Conservation (phyloP, 1,140 invertebrate species). For the Drosophila dunni region DNA sequence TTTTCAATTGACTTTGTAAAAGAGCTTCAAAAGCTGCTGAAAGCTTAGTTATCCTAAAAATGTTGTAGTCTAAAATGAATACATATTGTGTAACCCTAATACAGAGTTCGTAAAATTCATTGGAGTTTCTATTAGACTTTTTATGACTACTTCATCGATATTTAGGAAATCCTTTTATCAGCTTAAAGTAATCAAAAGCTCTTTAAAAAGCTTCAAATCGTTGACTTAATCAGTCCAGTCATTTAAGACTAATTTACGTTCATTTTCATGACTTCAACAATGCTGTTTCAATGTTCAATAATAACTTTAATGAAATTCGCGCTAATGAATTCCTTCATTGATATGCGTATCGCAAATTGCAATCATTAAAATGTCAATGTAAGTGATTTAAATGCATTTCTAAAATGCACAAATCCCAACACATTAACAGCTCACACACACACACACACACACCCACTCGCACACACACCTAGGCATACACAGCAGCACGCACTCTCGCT, state of each 20-base stretch:
- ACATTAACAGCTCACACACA: slow-evolving; percentile 64
- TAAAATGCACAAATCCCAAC: slow-evolving; percentile 58
- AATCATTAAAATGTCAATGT: slow-evolving; percentile 43
- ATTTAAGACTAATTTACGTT: not conserved
- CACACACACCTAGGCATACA: not conserved
- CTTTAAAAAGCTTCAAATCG: too few relatives aligned
- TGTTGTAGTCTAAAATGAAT: too few relatives aligned
- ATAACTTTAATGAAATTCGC: not conserved
- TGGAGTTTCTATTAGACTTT: too few relatives aligned
- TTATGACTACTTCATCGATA: too few relatives aligned
- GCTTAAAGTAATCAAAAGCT: too few relatives aligned
- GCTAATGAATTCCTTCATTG: slow-evolving; percentile 21
- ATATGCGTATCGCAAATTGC: slow-evolving; percentile 30
- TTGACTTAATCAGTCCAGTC: not conserved
- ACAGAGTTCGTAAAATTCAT: too few relatives aligned
- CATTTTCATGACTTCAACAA: not conserved
- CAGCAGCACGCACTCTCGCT: not conserved
- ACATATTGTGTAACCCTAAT: too few relatives aligned
- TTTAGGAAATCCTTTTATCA: too few relatives aligned
- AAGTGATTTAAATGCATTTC: slow-evolving; percentile 58
- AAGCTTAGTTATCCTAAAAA: too few relatives aligned
- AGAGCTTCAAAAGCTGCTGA: not conserved
- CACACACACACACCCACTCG: slow-evolving; percentile 10
- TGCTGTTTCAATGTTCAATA: not conserved
- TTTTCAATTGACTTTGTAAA: not conserved